Percentiles rank a stretch among this genome's conserved stretches.
Evolutionary conservation across 2,888 invertebrate genomes (phyloP).

Genomic region (Timema podura): DNA sequence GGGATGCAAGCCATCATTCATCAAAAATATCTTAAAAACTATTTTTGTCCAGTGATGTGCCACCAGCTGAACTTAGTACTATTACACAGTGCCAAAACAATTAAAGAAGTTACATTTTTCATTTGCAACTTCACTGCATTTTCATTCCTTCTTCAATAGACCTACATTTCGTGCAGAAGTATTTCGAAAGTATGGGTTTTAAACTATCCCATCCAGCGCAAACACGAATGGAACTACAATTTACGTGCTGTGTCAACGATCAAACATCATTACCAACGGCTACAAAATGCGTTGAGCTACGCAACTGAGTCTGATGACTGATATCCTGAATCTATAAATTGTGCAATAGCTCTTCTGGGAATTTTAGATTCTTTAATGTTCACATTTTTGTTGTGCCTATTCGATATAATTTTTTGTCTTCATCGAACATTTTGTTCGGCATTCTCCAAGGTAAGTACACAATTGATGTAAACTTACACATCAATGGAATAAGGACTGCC

Average conservation of each 20-base stretch:
- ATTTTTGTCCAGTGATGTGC: not conserved
- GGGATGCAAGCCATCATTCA: not conserved
- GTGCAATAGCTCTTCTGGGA: not conserved
- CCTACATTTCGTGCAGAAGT: not conserved
- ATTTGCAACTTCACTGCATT: not conserved
- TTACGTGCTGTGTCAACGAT: not conserved
- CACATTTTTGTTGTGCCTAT: not conserved
- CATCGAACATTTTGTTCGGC: not conserved
- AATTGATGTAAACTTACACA: too few species aligned
- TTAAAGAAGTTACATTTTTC: not conserved
- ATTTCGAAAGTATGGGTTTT: not conserved
- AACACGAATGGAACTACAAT: not conserved
- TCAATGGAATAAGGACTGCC: not conserved
- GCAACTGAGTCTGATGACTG: not conserved
- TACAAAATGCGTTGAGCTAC: not conserved
- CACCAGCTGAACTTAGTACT: not conserved
- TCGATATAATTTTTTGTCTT: not conserved
- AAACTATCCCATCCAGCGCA: not conserved
- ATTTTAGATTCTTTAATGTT: slow-evolving; percentile 5
- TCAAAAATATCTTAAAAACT: not conserved
- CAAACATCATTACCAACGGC: not conserved
- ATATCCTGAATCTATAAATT: not conserved
- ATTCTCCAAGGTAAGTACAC: too few species aligned
- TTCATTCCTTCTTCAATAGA: too few species aligned
- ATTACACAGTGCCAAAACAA: not conserved